phyloP scores from a whole-genome alignment of 2,888 invertebrate species.

The Drosophila percnosoma region DNA sequence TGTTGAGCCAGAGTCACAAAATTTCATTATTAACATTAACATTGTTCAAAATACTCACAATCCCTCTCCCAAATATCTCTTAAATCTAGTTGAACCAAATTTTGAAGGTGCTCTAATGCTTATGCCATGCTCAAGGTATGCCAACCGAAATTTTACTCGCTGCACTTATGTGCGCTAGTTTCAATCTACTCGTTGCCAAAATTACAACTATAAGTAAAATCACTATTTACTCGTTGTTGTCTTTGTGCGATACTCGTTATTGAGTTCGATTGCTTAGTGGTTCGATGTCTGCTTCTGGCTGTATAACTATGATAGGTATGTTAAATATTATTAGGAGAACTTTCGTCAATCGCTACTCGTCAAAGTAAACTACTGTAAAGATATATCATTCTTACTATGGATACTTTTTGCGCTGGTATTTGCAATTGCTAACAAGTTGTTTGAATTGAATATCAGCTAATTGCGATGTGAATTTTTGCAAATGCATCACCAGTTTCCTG shows the following conservation, averaged over 20 bases:
- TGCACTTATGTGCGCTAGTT: background rate
- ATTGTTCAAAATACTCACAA: background rate
- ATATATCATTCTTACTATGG: background rate
- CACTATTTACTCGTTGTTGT: background rate
- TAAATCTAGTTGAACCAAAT: background rate
- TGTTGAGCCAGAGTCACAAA: background rate
- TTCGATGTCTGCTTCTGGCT: background rate
- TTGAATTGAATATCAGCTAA: conserved; percentile 17
- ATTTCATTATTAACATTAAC: background rate
- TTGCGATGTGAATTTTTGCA: conserved; percentile 24
- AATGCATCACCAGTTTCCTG: conserved; percentile 12
- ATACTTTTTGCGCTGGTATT: background rate
- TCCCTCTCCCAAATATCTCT: background rate
- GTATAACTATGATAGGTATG: too few species aligned
- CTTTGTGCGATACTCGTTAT: background rate
- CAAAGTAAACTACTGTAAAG: background rate
- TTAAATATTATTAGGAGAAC: background rate
- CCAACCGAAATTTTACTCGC: too few species aligned
- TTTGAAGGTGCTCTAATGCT: background rate
- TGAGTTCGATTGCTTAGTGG: background rate
- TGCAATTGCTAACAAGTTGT: background rate
- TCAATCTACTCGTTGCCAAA: background rate
- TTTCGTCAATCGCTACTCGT: background rate
- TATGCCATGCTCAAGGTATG: background rate
- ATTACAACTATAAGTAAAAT: background rate